Percentiles rank a stretch among this genome's conserved stretches.
Evolutionary conservation across 2,113 vertebrate species (phyloP).

Genomic region (Boleophthalmus pectinirostris): DNA sequence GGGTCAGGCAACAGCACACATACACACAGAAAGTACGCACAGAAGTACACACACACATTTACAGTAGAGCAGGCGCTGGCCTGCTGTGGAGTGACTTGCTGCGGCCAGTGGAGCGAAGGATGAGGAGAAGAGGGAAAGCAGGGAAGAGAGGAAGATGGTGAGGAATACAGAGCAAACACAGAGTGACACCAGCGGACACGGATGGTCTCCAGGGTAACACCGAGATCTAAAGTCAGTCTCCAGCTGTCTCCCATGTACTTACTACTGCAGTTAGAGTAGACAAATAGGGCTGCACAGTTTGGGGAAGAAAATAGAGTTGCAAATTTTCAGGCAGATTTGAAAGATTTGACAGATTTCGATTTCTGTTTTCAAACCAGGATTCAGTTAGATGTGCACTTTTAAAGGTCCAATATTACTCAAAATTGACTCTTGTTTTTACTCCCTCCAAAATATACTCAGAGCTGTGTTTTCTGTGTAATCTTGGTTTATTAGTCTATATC

Average conservation of each 20-base stretch:
- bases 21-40: neutral
- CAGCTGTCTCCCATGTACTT: neutral
- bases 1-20: neutral
- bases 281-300: no score
- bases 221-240: constrained; percentile 19
- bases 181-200: constrained; percentile 41
- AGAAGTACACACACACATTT: neutral
- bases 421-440: no score
- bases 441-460: no score
- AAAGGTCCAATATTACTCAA: no score
- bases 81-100: constrained; percentile 29
- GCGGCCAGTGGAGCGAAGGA: constrained; percentile 54
- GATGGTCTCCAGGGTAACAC: constrained; percentile 34
- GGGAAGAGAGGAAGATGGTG: constrained; percentile 28
- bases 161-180: constrained; percentile 50
- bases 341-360: no score
- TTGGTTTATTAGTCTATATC: no score
- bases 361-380: no score
- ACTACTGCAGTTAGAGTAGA: neutral
- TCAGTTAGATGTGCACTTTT: no score
- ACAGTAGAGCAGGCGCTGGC: constrained; percentile 3
- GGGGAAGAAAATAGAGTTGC: no score
- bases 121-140: constrained; percentile 34
- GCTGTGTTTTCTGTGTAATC: no score
- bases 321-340: no score